These are phyloP conservation scores for Tupaia chinensis DNA, from an alignment of 2,113 vertebrate genomes.

Conservation along the genomic window DNA sequence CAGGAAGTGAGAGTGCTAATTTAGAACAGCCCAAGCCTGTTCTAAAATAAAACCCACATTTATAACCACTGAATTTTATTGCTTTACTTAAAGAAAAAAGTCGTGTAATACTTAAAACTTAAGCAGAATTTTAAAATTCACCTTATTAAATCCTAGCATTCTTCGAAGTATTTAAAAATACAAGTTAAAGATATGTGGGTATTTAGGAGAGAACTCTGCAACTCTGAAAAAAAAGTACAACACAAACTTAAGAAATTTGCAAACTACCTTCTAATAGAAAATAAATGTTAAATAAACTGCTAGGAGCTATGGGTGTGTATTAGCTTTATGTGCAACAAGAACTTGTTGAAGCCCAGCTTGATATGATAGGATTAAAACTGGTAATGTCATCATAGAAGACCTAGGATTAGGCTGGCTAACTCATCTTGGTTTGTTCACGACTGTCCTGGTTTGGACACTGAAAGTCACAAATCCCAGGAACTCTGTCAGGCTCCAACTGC, in stretches of 20 bases:
- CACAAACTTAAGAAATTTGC: background rate
- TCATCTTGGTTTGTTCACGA: background rate
- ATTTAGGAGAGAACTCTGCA: constrained; percentile 58
- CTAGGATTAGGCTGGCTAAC: background rate
- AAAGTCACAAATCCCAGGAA: background rate
- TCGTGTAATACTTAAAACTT: background rate
- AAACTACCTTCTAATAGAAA: background rate
- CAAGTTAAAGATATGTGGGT: background rate
- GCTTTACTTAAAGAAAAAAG: background rate
- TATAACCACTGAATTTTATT: background rate
- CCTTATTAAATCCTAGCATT: background rate
- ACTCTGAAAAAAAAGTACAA: constrained; percentile 41
- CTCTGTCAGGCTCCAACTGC: background rate
- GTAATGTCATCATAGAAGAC: background rate
- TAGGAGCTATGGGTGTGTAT: background rate
- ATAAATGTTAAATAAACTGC: background rate
- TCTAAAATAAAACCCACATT: background rate
- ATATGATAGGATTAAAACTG: background rate
- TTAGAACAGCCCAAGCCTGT: background rate
- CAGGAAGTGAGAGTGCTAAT: background rate
- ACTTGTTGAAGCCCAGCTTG: background rate
- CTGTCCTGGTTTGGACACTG: background rate
- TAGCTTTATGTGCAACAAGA: background rate
- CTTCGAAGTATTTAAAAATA: background rate
- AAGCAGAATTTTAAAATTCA: background rate